Evolutionary conservation across 1,140 invertebrate species (phyloP).

Genomic region (Panagrolaimus sp.): DNA sequence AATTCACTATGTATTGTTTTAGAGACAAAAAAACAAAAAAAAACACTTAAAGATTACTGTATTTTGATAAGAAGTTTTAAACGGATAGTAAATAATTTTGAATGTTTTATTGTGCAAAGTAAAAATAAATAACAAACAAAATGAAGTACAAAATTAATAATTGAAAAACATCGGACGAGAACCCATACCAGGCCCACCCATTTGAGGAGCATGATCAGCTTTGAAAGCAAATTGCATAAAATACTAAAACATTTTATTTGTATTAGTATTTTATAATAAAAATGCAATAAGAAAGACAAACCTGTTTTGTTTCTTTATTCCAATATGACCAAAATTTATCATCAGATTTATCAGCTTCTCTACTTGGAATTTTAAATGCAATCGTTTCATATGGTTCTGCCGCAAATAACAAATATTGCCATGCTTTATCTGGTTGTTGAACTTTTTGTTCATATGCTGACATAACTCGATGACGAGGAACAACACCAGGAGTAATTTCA

Average conservation of each 20-base stretch:
- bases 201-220: constrained; percentile 1
- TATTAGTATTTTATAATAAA: constrained; percentile 15
- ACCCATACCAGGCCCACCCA: neutral
- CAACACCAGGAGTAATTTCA: constrained; percentile 88
- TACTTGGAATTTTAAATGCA: constrained; percentile 94
- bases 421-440: constrained; percentile 96
- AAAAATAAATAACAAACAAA: constrained; percentile 1
- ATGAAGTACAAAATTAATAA: neutral
- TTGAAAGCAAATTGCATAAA: constrained; percentile 53
- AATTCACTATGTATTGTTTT: no score
- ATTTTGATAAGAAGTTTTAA: no score
- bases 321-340: constrained; percentile 96
- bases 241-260: constrained; percentile 46
- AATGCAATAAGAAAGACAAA: constrained; percentile 16
- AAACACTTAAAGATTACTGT: no score
- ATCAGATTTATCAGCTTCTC: constrained; percentile 96
- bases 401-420: constrained; percentile 99
- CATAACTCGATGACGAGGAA: constrained; percentile 95
- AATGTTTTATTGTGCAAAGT: no score
- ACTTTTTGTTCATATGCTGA: constrained; percentile 99
- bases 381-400: constrained; percentile 99
- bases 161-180: constrained; percentile 5
- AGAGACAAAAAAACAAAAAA: no score
- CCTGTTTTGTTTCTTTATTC: constrained; percentile 95
- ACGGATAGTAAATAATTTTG: no score